Evolutionary conservation across 30 jellyfish, hydroid and myxozoan genomes (phyloP).

Genomic region (Haliclystus octoradiatus): DNA sequence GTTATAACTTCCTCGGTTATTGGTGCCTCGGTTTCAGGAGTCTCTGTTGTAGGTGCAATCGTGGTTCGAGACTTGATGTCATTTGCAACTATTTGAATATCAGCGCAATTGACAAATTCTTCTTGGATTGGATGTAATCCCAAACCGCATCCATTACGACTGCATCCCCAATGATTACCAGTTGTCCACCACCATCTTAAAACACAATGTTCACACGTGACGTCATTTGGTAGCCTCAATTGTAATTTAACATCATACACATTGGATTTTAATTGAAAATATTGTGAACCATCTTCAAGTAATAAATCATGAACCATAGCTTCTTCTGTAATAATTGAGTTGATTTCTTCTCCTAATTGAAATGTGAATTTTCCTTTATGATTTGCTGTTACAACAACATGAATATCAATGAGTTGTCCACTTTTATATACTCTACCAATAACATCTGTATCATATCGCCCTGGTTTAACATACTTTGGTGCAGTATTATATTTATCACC

Average conservation of each 20-base stretch:
- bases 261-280: slow-evolving; percentile 4
- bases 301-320: slow-evolving; percentile 5
- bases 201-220: slow-evolving; percentile 31
- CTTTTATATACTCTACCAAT: slow-evolving; percentile 36
- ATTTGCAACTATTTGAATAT: background rate
- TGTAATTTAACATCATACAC: slow-evolving; percentile 7
- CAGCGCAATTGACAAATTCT: slow-evolving; percentile 47
- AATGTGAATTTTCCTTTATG: slow-evolving; percentile 44
- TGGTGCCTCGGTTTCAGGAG: too few species aligned
- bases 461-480: slow-evolving; percentile 14
- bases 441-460: slow-evolving; percentile 49
- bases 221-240: slow-evolving; percentile 15
- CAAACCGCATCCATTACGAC: slow-evolving; percentile 14
- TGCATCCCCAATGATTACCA: slow-evolving; percentile 47
- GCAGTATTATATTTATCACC: slow-evolving; percentile 37
- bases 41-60: too few species aligned
- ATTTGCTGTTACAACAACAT: slow-evolving; percentile 45
- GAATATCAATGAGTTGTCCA: slow-evolving; percentile 70
- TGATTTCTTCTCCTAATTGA: background rate
- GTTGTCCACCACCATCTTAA: slow-evolving; percentile 31
- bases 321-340: slow-evolving; percentile 27
- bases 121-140: slow-evolving; percentile 33
- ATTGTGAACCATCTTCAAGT: slow-evolving; percentile 9
- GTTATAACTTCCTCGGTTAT: too few species aligned
- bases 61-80: background rate